Evolutionary conservation across 2,888 invertebrate species (phyloP), one percentile per base, ranked within the genome.

Genomic region (Nasonia oneida): DNA sequence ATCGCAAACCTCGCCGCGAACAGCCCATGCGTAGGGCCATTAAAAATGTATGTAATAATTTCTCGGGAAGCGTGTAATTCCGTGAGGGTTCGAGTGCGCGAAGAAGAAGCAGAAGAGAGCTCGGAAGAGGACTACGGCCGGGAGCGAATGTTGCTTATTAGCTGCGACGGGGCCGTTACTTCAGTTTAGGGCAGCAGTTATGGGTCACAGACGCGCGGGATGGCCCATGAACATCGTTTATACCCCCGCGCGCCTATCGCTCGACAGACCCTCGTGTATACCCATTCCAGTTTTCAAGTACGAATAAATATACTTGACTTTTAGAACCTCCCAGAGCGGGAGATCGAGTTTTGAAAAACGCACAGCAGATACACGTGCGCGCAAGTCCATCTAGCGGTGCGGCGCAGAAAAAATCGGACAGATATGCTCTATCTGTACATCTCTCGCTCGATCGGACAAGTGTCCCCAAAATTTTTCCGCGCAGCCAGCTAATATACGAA

Each of bases 21-120:
- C 87, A 88, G 88, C 88, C 23, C 88, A 87, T 88, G 89, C 88
- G 87, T 88, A 87, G 23, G 53, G 85, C 87, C 88, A 89, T 90
- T 90, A 90, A 90, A 90, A 90, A 90, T 90, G 89, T 89, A 90
- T 89, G 89, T 88, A 89, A 83, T 83, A 83, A 90, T 90, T 90
- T 89, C 88, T 88, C 88, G 88, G 86, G 86, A 10, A n/a, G 78
- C 88, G 83, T 84, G 86, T 39, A 47, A 73, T 64, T 42, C 6
- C 23, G 39, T 8, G 61, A 47, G 61, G 74, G n/a, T 81, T 74
- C 47, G 74, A 33, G 23, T 33, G 2, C 50, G 18, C 3, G 53
- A 74, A n/a, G n/a, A 50, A 23, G 37, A 23, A 47, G 61, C 29
- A 50, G 12, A 18, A 15, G 53, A 15, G n/a, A 61, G 29, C 29